phyloP scores from a whole-genome alignment of 2,888 invertebrate species.

The Dioctria rufipes region DNA sequence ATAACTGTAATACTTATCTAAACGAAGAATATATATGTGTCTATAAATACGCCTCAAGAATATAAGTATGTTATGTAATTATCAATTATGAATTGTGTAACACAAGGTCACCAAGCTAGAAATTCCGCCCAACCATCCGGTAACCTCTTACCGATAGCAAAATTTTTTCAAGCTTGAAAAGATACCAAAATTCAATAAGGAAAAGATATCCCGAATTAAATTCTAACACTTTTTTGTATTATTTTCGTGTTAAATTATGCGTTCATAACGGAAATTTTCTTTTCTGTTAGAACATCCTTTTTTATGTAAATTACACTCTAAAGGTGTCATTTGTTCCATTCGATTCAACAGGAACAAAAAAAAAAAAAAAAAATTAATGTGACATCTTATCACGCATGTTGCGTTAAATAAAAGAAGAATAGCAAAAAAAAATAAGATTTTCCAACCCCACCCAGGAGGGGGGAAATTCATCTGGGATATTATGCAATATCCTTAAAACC shows the following conservation, averaged over 20 bases:
- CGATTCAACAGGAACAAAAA: conserved; percentile 25
- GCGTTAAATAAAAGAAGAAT: conserved; percentile 37
- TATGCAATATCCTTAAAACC: conserved; percentile 51
- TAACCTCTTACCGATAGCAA: too few species aligned
- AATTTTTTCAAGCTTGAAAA: too few species aligned
- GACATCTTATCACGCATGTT: conserved; percentile 45
- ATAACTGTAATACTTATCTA: too few species aligned
- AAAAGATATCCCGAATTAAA: too few species aligned
- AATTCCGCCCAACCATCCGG: too few species aligned
- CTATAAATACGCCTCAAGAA: too few species aligned
- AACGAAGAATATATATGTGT: too few species aligned
- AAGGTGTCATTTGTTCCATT: conserved; percentile 46
- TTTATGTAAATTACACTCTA: conserved; percentile 50
- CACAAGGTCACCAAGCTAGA: too few species aligned
- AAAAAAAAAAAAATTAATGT: conserved; percentile 36
- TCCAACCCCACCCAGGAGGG: neutral
- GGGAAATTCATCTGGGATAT: conserved; percentile 6
- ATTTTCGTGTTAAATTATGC: conserved; percentile 28
- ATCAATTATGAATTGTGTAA: too few species aligned
- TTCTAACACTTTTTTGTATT: too few species aligned
- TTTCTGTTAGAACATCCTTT: conserved; percentile 15
- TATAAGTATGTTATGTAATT: too few species aligned
- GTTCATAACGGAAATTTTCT: conserved; percentile 12
- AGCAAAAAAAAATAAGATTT: conserved; percentile 7
- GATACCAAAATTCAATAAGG: too few species aligned